These are phyloP conservation scores for Protodeltote pygarga DNA, from an alignment of 2,888 invertebrate genomes.

Conservation along the genomic window DNA sequence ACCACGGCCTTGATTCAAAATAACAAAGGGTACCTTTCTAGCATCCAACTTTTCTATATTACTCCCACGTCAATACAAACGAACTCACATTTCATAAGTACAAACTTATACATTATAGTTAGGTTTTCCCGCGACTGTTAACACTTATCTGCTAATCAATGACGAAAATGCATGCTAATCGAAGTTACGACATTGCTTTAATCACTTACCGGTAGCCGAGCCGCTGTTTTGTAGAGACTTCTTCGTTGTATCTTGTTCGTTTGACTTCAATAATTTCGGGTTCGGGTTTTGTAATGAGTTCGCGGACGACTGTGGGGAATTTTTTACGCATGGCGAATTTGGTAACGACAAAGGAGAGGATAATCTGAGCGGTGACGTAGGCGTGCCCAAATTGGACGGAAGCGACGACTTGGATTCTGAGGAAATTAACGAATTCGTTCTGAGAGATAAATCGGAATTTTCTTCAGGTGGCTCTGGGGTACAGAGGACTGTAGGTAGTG, in stretches of 20 bases:
- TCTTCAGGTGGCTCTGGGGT: slow-evolving; percentile 62
- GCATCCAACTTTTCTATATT: too few species aligned
- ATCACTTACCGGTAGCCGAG: slow-evolving; percentile 78
- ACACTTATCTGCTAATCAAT: slow-evolving; percentile 13
- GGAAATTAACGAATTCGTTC: slow-evolving; percentile 60
- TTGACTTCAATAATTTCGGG: slow-evolving; percentile 42
- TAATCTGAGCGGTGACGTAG: slow-evolving; percentile 73
- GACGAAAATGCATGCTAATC: slow-evolving; percentile 16
- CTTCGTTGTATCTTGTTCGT: slow-evolving; percentile 51
- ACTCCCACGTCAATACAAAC: too few species aligned
- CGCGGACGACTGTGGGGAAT: slow-evolving; percentile 59
- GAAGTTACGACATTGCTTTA: slow-evolving; percentile 16
- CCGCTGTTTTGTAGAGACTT: slow-evolving; percentile 61
- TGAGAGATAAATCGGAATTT: slow-evolving; percentile 53
- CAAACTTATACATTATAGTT: neutral
- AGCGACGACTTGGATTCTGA: slow-evolving; percentile 78
- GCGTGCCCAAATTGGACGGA: slow-evolving; percentile 75
- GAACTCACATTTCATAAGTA: too few species aligned
- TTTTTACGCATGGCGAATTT: slow-evolving; percentile 71
- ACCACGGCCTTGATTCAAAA: too few species aligned
- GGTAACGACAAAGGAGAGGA: slow-evolving; percentile 77
- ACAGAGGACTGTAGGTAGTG: slow-evolving; percentile 76
- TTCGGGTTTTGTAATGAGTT: slow-evolving; percentile 63
- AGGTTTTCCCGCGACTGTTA: slow-evolving; percentile 6
- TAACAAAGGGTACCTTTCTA: too few species aligned